phyloP scores from a whole-genome alignment of 2,113 vertebrate genomes.

The Thamnaconus septentrionalis region DNA sequence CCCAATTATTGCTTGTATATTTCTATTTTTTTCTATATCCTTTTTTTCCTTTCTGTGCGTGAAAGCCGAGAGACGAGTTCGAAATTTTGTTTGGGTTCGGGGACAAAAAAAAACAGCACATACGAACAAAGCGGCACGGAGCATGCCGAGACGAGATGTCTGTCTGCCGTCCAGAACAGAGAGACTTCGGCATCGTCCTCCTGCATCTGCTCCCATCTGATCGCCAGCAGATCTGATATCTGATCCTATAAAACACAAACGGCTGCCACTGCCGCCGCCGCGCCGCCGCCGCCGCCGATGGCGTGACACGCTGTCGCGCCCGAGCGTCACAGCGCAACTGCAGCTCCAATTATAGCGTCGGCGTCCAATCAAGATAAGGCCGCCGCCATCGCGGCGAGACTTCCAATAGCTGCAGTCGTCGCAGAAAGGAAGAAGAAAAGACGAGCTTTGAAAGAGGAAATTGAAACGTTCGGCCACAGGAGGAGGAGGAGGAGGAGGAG shows the following conservation, averaged over 20 bases:
- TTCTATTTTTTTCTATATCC: too few species aligned
- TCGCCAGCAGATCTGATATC: conserved; percentile 40
- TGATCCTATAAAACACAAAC: conserved; percentile 33
- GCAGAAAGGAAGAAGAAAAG: conserved; percentile 9
- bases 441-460: not conserved
- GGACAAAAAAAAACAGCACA: conserved; percentile 9
- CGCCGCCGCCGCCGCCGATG: not conserved
- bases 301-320: not conserved
- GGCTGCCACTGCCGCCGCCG: conserved; percentile 18
- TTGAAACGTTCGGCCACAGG: conserved; percentile 2
- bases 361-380: conserved; percentile 33
- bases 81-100: not conserved
- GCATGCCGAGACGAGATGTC: conserved; percentile 16
- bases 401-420: conserved; percentile 18
- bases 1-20: too few species aligned
- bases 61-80: too few species aligned
- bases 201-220: conserved; percentile 26
- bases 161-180: conserved; percentile 20
- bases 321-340: not conserved
- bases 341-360: not conserved
- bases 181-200: conserved; percentile 27
- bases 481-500: not conserved
- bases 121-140: not conserved
- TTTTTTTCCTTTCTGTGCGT: too few species aligned
- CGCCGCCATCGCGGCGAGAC: conserved; percentile 21